Base-by-base conservation (phyloP, 2,888 invertebrate species). In the Lepeophtheirus nordmannii region DNA sequence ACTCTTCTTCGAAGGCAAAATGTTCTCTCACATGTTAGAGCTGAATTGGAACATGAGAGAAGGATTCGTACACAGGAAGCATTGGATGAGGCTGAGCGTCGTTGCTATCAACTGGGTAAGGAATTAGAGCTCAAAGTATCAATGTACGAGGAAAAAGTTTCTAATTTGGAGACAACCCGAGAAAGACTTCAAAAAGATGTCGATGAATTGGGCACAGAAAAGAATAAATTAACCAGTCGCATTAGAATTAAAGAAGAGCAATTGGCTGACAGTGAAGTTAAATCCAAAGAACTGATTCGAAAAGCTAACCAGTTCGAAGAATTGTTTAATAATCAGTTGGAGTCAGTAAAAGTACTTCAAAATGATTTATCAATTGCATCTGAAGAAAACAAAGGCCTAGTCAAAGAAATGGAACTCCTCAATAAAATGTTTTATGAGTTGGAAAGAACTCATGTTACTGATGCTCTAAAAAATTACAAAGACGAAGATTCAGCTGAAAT, bases 401-500 rank as follows among this genome's bases (percentile, higher is more conserved):
- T 41, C 17, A 64, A 53, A 56, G 64, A 64, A 37, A 64, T 64
- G 64, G 64, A 64, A 17, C 22, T 23, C 20, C 56, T 64, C 56
- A 64, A 64, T 23, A 14, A 17, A 23, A 64, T 64, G 64, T 64
- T 64, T 56, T 23, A 20, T 12, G 64, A 46, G 22, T 22, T 64
- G 56, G 64, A 64, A 41, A 14, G 46, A 20, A n/a, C n/a, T 56
- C 20, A 41, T 53, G 53, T 64, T 10, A 56, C 46, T 56, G 23
- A 64, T 11, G 64, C 60, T 10, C 22, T 59, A 10, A 22, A 17
- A 30, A 38, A 59, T 23, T 59, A 59, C n/a, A 17, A 30, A 30
- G 17, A 23, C 14, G 12, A 22, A 11, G 23, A 59, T 30, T 30
- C 30, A 2, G 3, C 30, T 7, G 30, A 30, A 30, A 30, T 30